These are phyloP conservation scores for Macquaria ambigua DNA, from an alignment of 2,113 vertebrate species.

Conservation along the genomic window DNA sequence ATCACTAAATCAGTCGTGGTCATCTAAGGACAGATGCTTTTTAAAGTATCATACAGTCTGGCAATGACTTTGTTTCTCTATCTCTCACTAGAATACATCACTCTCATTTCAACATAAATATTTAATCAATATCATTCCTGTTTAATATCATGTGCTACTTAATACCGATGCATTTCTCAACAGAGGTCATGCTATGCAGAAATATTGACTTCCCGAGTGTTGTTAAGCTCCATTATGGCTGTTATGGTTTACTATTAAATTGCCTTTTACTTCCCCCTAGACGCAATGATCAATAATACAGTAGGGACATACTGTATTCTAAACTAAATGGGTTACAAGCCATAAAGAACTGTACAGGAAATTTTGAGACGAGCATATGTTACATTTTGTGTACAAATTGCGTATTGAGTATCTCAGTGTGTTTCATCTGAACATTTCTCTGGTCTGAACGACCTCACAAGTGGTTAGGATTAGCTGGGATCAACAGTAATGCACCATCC, in stretches of 20 bases:
- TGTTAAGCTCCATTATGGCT: constrained; percentile 48
- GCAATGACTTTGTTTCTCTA: not conserved
- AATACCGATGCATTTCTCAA: constrained; percentile 51
- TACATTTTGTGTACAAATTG: not conserved
- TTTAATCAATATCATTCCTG: constrained; percentile 50
- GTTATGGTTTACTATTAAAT: constrained; percentile 42
- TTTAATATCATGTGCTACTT: constrained; percentile 49
- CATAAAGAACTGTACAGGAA: not conserved
- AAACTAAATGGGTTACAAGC: not conserved
- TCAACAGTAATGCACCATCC: constrained; percentile 46
- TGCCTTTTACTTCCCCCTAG: constrained; percentile 9
- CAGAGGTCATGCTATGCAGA: constrained; percentile 33
- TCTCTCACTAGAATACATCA: constrained; percentile 21
- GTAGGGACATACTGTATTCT: not conserved
- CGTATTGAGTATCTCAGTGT: not conserved
- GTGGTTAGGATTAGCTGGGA: constrained; percentile 57
- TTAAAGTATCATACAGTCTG: not conserved
- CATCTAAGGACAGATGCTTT: constrained; percentile 7
- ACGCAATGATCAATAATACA: constrained; percentile 19
- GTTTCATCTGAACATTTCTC: constrained; percentile 44
- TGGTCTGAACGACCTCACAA: constrained; percentile 42
- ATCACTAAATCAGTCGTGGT: constrained; percentile 7
- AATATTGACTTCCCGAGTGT: constrained; percentile 53
- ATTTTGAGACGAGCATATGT: not conserved
- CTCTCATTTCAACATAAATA: constrained; percentile 62